Base-by-base conservation (phyloP, 2,113 vertebrate genomes). In the Sinocyclocheilus grahami region DNA sequence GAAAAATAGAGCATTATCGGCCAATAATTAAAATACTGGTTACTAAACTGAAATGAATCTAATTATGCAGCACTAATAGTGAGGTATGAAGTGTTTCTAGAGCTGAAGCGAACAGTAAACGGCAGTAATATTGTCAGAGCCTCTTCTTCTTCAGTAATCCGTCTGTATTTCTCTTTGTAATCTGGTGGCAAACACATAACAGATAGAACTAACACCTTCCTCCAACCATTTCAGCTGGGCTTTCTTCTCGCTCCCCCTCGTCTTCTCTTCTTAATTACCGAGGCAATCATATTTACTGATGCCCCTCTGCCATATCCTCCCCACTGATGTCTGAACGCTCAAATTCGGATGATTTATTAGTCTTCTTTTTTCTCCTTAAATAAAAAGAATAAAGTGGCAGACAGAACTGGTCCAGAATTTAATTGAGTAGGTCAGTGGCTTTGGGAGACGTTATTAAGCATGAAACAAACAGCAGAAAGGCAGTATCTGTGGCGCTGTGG, bases 381-480 rank as follows among this genome's bases (percentile, higher is more conserved):
- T 46, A 8, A 67, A 76, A 48, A 83, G 13, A 63, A 88, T 63
- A 77, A 48, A 74, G 51, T 7, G n/a, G n/a, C 46, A 60, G 67
- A 91, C 79, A 42, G 82, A 91, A 90, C 82, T 58, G 12, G 76
- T 88, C 76, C 67, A 90, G 89, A 86, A 91, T 93, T 93, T 93
- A 93, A 94, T 94, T 93, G 92, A 95, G 93, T 91, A 85, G 92
- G 93, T 93, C 93, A 93, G 85, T 84, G 89, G 90, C 87, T 92
- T 89, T 86, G 86, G 88, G 87, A 92, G 90, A 88, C 91, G 91
- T 91, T 92, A 93, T 93, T 93, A 90, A 93, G 91, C 90, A 90
- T 92, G 91, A 84, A 93, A 65, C 86, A 91, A 91, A 90, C 88
- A 84, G 80, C 16, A 37, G 63, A 48, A 85, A 89, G 85, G 87